Base-by-base conservation (phyloP, 2,888 invertebrate species). In the Dicyrtoma fusca region DNA sequence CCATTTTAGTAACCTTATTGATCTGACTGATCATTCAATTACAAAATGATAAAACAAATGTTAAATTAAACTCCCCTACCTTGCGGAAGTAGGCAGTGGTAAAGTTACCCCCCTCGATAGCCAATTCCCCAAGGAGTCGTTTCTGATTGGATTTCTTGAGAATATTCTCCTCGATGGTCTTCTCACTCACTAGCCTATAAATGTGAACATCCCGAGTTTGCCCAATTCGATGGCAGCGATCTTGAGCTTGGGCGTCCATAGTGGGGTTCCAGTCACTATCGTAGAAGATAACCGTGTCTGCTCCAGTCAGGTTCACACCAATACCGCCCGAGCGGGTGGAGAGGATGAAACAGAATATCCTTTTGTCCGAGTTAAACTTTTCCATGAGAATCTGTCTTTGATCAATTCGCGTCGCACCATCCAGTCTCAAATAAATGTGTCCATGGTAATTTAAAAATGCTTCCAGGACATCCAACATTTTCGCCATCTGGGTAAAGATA, bases 211-310 rank as follows among this genome's bases (percentile, higher is more conserved):
- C 97, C 81, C 97, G 88, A 19, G 98, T 99, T 87, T 99, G 99
- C 0, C 99, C 99, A 84, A 99, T 99, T 82, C 99, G 90, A 87
- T 99, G 99, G 84, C 97, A 97, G 81, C 97, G 89, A 86, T 95
- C 95, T 85, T 94, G 94, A 77, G 94, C 95, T 84, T 95, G 95
- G 75, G 97, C 97, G 87, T 99, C 99, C 97, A 99, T 98, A 5
- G 97, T 98, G 65, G 98, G 98, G 88, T 98, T 98, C 98, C 97
- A 98, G 86, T 98, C 97, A 76, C 96, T 97, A 87, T 99, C 99
- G 85, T 99, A 99, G 87, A 99, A 99, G 84, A 99, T 92, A 80
- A 99, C 98, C 81, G 96, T 95, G 86, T 99, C 99, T 57, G 99
- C 99, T 78, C 98, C 99, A 44, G 97, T 98, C 80, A 99, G 88